A percentile compares a stretch with the other conserved stretches of the same genome.
Evolutionary conservation across 2,888 invertebrate species (phyloP).

Genomic region (Drosophila pseudotakahashii): DNA sequence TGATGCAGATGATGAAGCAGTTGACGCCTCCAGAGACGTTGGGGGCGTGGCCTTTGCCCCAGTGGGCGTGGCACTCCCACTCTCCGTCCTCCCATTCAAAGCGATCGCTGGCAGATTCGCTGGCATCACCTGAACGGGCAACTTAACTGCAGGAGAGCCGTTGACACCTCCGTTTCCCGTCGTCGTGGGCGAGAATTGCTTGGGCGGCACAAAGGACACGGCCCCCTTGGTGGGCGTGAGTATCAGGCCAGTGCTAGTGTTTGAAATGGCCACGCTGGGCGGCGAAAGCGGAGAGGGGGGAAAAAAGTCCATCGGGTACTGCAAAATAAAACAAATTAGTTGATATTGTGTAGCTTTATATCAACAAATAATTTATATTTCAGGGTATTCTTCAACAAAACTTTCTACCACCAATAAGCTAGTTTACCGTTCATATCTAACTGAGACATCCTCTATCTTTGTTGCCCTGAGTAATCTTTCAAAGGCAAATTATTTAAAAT

Average conservation of each 20-base stretch:
- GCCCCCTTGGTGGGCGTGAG: conserved; percentile 72
- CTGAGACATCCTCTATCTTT: too few species aligned
- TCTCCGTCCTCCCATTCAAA: conserved; percentile 13
- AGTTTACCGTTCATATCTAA: too few species aligned
- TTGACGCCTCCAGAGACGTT: conserved; percentile 15
- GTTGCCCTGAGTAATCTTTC: too few species aligned
- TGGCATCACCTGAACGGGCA: conserved; percentile 1
- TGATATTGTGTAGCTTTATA: too few species aligned
- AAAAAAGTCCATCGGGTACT: conserved; percentile 83
- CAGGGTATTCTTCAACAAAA: too few species aligned
- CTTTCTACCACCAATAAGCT: too few species aligned
- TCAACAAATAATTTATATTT: too few species aligned
- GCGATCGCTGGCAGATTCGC: conserved; percentile 11
- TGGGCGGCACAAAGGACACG: conserved; percentile 70
- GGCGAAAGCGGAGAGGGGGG: conserved; percentile 78
- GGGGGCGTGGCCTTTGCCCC: conserved; percentile 7
- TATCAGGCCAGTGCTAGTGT: conserved; percentile 68
- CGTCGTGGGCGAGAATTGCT: conserved; percentile 41
- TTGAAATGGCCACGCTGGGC: conserved; percentile 59
- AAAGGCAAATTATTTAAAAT: too few species aligned
- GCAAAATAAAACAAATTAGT: conserved; percentile 1
- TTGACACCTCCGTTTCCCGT: conserved; percentile 19
- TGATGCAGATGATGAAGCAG: conserved; percentile 16
- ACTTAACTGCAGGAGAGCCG: conserved; percentile 11
- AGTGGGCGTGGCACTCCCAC: conserved; percentile 18